A percentile compares a stretch with the other conserved stretches of the same genome.
phyloP scores from a whole-genome alignment of 2,888 invertebrate species.

The Acrobasis consociella region DNA sequence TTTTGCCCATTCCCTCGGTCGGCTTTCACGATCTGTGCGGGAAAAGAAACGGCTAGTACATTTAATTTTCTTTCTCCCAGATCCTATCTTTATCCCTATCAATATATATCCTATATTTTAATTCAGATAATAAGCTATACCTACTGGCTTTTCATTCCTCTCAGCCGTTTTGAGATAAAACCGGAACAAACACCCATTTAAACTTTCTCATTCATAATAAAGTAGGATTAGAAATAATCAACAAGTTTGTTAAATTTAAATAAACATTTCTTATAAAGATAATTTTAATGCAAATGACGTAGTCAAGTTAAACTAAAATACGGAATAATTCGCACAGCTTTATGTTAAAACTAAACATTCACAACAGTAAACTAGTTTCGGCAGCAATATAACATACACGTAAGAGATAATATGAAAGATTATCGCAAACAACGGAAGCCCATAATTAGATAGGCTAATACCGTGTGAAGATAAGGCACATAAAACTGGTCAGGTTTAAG shows the following conservation, averaged over 20 bases:
- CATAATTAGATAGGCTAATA: slow-evolving; percentile 32
- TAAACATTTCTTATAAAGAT: slow-evolving; percentile 30
- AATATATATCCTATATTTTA: too few relatives aligned
- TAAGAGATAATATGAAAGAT: slow-evolving; percentile 38
- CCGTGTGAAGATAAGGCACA: slow-evolving; percentile 29
- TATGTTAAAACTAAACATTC: slow-evolving; percentile 26
- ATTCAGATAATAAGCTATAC: too few relatives aligned
- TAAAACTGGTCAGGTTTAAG: slow-evolving; percentile 23
- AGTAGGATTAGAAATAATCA: neutral
- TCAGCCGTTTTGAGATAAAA: too few relatives aligned
- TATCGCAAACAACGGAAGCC: slow-evolving; percentile 41
- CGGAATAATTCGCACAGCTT: slow-evolving; percentile 13
- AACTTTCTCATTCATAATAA: neutral
- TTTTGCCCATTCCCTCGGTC: too few relatives aligned
- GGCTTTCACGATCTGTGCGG: too few relatives aligned
- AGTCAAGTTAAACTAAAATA: slow-evolving; percentile 8
- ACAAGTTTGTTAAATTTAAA: slow-evolving; percentile 30
- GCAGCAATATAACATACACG: slow-evolving; percentile 30
- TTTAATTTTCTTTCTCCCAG: too few relatives aligned
- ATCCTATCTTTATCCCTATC: too few relatives aligned
- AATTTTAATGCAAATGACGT: neutral
- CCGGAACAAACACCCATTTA: too few relatives aligned
- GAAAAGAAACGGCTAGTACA: too few relatives aligned
- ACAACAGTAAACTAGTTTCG: slow-evolving; percentile 33
- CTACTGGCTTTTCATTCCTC: too few relatives aligned